phyloP scores from a whole-genome alignment of 2,888 invertebrate genomes.

The Cosmopolites sordidus region DNA sequence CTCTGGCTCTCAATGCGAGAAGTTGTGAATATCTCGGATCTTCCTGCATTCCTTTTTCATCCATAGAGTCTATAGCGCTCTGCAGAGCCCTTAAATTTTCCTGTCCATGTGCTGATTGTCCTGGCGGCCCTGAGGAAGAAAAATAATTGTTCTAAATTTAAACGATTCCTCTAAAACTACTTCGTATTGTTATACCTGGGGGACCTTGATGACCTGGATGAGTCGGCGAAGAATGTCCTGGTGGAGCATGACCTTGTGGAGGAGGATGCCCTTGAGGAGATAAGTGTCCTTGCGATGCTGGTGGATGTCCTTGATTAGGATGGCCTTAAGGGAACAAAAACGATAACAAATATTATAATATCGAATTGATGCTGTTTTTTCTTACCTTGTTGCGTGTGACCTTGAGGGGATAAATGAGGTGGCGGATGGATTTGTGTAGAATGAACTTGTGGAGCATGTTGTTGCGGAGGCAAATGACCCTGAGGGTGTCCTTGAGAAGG shows the following conservation, averaged over 20 bases:
- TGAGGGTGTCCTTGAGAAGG: conserved; percentile 7
- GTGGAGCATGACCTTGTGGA: conserved; percentile 29
- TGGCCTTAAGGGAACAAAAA: conserved; percentile 2
- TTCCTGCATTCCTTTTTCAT: conserved; percentile 89
- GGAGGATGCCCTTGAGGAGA: conserved; percentile 40
- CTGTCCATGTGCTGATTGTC: conserved; percentile 27
- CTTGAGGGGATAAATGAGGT: conserved; percentile 21
- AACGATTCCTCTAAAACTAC: no score
- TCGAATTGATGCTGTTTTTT: no score
- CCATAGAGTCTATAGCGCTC: conserved; percentile 90
- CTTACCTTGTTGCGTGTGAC: conserved; percentile 19
- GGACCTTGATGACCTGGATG: conserved; percentile 11
- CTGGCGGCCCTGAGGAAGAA: conserved; percentile 16
- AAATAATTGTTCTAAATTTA: conserved; percentile 5
- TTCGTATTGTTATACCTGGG: conserved; percentile 8
- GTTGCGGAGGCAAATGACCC: conserved; percentile 9
- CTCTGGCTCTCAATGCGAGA: conserved; percentile 73
- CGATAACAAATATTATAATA: no score
- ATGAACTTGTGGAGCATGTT: conserved; percentile 11
- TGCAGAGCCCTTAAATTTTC: conserved; percentile 70
- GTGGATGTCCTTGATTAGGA: conserved; percentile 39
- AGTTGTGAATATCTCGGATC: conserved; percentile 89
- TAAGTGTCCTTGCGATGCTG: conserved; percentile 9
- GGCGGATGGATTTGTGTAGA: conserved; percentile 9
- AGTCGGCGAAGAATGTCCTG: conserved; percentile 38